Evolutionary conservation across 1,140 invertebrate species (phyloP).

Genomic region (Zeugodacus cucurbitae): DNA sequence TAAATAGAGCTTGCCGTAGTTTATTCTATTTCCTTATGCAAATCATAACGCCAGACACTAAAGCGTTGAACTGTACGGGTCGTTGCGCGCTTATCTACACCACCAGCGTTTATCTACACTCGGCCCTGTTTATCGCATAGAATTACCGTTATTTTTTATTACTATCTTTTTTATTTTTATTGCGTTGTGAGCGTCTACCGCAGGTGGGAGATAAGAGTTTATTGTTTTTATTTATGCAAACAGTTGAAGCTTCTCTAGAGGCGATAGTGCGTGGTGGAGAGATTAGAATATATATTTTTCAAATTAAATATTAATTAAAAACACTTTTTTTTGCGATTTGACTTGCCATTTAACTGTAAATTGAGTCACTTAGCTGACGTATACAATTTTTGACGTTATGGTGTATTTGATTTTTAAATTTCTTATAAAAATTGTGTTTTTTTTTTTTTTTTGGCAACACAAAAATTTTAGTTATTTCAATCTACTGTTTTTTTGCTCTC

Average conservation of each 20-base stretch:
- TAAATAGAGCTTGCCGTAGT: neutral
- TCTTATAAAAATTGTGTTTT: too few relatives aligned
- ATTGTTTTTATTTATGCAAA: neutral
- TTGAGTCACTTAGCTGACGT: too few relatives aligned
- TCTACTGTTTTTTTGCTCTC: neutral
- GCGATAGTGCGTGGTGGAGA: too few relatives aligned
- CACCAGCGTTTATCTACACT: neutral
- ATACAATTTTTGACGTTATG: too few relatives aligned
- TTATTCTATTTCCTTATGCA: neutral
- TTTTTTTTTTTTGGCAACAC: neutral
- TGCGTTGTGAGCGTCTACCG: neutral
- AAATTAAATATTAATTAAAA: too few relatives aligned
- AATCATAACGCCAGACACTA: neutral
- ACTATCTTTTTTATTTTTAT: neutral
- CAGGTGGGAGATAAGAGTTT: constrained; percentile 7
- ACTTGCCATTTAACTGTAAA: too few relatives aligned
- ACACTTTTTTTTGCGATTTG: too few relatives aligned
- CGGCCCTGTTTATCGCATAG: neutral
- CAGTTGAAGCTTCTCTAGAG: neutral
- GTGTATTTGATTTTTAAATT: too few relatives aligned
- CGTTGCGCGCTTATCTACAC: neutral
- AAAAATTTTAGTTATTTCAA: neutral
- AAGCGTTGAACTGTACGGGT: neutral
- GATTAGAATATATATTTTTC: too few relatives aligned
- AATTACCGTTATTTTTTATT: neutral